Percentiles rank a stretch among this genome's conserved stretches.
Evolutionary conservation across 2,888 invertebrate genomes (phyloP).

Genomic region (Xylophagus ater): DNA sequence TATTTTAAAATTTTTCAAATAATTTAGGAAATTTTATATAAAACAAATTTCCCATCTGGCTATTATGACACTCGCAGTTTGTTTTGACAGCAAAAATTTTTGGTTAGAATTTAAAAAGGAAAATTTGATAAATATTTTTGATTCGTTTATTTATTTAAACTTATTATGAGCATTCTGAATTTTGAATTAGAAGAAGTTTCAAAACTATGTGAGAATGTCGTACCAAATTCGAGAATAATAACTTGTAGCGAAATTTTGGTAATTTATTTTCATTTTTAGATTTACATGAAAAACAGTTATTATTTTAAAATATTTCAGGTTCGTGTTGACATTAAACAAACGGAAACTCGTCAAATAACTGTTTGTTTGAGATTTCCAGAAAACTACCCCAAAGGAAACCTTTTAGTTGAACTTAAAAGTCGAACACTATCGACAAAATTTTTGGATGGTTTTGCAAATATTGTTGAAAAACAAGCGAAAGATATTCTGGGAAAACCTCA

Average conservation of each 20-base stretch:
- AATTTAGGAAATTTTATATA: too few relatives aligned
- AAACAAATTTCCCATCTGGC: too few relatives aligned
- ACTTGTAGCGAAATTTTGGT: conserved; percentile 55
- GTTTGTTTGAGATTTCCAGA: conserved; percentile 55
- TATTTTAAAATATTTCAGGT: conserved; percentile 11
- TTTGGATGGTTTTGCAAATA: conserved; percentile 47
- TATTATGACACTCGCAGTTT: too few relatives aligned
- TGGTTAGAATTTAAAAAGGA: too few relatives aligned
- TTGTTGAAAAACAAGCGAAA: conserved; percentile 51
- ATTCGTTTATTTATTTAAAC: too few relatives aligned
- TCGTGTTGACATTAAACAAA: conserved; percentile 54
- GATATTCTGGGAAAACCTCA: conserved; percentile 49
- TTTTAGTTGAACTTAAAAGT: conserved; percentile 58
- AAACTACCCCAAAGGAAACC: conserved; percentile 47
- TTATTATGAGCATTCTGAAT: conserved; percentile 50
- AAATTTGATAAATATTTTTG: too few relatives aligned
- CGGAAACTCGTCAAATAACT: conserved; percentile 49
- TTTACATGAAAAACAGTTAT: not conserved
- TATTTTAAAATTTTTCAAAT: too few relatives aligned
- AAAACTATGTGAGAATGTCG: conserved; percentile 49
- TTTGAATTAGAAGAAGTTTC: conserved; percentile 54
- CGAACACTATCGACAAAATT: conserved; percentile 54
- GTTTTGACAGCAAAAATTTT: too few relatives aligned
- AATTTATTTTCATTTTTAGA: not conserved
- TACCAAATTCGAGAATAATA: conserved; percentile 51